Percentiles rank a stretch among this genome's conserved stretches.
Evolutionary conservation across 1,140 invertebrate species (phyloP).

Genomic region (Macrocentrus cingulum): DNA sequence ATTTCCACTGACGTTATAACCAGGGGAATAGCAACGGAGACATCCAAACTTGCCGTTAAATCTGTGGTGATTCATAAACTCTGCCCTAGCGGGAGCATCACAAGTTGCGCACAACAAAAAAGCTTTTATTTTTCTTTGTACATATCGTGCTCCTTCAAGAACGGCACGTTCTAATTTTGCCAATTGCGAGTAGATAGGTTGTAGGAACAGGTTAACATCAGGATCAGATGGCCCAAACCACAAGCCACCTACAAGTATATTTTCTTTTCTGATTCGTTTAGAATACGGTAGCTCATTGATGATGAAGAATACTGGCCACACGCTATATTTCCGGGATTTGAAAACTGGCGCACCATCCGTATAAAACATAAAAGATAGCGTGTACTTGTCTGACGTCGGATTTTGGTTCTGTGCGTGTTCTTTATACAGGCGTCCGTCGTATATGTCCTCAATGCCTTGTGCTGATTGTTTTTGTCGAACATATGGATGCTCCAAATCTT

Average conservation of each 20-base stretch:
- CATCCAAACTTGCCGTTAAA: constrained; percentile 20
- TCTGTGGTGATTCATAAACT: constrained; percentile 7
- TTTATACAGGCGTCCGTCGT: constrained; percentile 20
- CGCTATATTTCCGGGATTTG: constrained; percentile 17
- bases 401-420: neutral
- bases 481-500: constrained; percentile 10
- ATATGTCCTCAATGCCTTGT: constrained; percentile 18
- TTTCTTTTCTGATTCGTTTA: constrained; percentile 18
- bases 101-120: constrained; percentile 13
- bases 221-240: constrained; percentile 16
- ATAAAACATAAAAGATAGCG: constrained; percentile 19
- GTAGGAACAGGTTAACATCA: constrained; percentile 17
- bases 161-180: neutral
- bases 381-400: neutral
- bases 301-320: constrained; percentile 19
- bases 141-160: neutral
- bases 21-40: constrained; percentile 8
- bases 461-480: neutral
- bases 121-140: too few relatives aligned
- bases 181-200: constrained; percentile 12
- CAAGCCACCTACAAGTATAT: constrained; percentile 23
- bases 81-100: constrained; percentile 8
- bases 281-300: constrained; percentile 32
- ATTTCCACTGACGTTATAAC: neutral
- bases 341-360: constrained; percentile 19